Percentiles rank a stretch among this genome's conserved stretches.
Evolutionary conservation across 1,140 invertebrate species (phyloP).

Genomic region (Globodera rostochiensis): DNA sequence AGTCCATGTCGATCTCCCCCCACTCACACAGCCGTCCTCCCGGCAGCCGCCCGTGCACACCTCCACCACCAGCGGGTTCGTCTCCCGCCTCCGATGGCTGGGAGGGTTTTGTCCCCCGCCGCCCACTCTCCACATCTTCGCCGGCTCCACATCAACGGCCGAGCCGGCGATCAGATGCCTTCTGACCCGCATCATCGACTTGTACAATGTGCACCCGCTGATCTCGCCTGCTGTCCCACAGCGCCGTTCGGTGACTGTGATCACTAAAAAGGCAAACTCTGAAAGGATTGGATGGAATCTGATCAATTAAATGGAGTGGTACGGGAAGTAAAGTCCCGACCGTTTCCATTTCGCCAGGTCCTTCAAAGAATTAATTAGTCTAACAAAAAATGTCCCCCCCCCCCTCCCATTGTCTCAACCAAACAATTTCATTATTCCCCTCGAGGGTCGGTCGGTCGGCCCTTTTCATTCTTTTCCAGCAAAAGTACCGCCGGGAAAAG

Average conservation of each 20-base stretch:
- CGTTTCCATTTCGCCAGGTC: too few relatives aligned
- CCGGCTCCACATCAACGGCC: conserved; percentile 14
- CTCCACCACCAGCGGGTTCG: conserved; percentile 51
- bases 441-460: too few relatives aligned
- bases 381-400: background rate
- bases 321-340: too few relatives aligned
- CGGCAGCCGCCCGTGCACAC: conserved; percentile 54
- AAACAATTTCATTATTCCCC: background rate
- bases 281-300: too few relatives aligned
- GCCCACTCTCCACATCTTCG: conserved; percentile 39
- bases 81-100: conserved; percentile 42
- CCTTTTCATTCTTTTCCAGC: background rate
- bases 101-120: conserved; percentile 10
- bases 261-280: conserved; percentile 35
- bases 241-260: conserved; percentile 52
- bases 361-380: too few relatives aligned
- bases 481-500: background rate
- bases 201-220: conserved; percentile 57
- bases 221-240: conserved; percentile 56
- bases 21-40: conserved; percentile 52
- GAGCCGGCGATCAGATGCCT: conserved; percentile 50
- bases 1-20: background rate
- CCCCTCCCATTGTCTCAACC: background rate
- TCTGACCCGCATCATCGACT: conserved; percentile 39
- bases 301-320: too few relatives aligned